phyloP scores from a whole-genome alignment of 2,113 vertebrate genomes.

The Calyptomena viridis region DNA sequence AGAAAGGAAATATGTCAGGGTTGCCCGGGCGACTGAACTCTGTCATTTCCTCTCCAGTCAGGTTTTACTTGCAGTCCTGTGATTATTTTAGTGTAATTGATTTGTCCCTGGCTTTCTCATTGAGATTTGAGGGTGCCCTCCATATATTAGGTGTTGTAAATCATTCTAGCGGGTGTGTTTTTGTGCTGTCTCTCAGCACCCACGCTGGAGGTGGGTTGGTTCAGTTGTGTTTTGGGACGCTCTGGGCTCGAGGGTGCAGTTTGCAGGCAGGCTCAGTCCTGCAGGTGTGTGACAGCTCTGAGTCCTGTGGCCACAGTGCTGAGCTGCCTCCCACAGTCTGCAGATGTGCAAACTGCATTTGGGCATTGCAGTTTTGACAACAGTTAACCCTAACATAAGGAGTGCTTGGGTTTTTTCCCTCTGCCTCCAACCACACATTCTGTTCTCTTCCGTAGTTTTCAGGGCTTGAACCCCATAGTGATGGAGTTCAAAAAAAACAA shows the following conservation, averaged over 20 bases:
- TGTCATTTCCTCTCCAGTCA: slow-evolving; percentile 33
- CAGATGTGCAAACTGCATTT: no score
- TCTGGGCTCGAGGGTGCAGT: neutral
- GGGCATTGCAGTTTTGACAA: neutral
- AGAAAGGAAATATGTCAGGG: slow-evolving; percentile 19
- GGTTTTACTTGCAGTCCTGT: neutral
- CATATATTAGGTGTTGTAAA: no score
- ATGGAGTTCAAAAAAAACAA: neutral
- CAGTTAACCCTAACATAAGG: neutral
- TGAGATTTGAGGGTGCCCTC: neutral
- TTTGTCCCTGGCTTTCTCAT: neutral
- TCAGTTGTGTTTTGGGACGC: neutral
- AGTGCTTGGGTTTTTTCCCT: rapidly evolving
- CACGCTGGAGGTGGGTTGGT: rapidly evolving
- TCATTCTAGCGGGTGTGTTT: neutral
- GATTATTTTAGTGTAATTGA: neutral
- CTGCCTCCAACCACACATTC: neutral
- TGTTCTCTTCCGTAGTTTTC: neutral
- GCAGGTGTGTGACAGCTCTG: neutral
- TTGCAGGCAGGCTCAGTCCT: neutral
- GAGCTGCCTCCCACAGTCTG: neutral
- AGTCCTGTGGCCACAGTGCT: neutral
- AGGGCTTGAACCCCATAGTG: neutral
- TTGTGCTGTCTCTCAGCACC: neutral
- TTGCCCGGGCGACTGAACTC: slow-evolving; percentile 18